Base-by-base conservation (phyloP, 1,140 invertebrate species). In the Drosophila takahashii region DNA sequence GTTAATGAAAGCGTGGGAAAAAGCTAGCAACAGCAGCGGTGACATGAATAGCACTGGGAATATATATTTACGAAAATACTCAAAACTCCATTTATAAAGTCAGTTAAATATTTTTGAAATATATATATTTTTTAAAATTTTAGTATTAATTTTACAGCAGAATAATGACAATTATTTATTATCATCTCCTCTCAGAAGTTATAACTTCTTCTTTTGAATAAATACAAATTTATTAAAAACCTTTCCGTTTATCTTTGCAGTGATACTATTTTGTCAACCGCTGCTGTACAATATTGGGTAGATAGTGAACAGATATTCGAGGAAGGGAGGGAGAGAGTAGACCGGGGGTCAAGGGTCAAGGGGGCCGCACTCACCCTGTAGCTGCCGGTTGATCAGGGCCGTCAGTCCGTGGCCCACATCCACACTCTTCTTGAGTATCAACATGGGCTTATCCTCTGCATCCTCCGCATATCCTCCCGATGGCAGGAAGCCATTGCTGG, bases 361-460 rank as follows among this genome's bases (percentile, higher is more conserved):
- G 4, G 1, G 18, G 4, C 15, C 15, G 1, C 13, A 90, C 81
- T 91, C 94, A 96, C 96, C 95, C 95, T 96, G 95, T 62, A 96
- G 92, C 92, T 96, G 95, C 70, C 95, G 93, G 92, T 95, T 96
- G 54, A 96, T 95, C 56, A 96, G 92, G 32, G 95, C 95, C 56
- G 95, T 96, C 83, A 96, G 95, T 71, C 95, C 95, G 74, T 95
- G 95, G 47, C 95, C 95, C 45, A 89, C 84, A 77, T 96, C 95
- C 13, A 95, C 94, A 36, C 94, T 93, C 90, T 96, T 96, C 93
- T 96, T 96, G 13, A 96, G 94, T 27, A 96, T 95, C 64, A 96
- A 93, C 94, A 95, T 95, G 15, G 96, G 95, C 89, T 96, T 96
- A 69, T 96, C 95, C 77, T 96, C 95, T n/a, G 94, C 93, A 75